Base-by-base conservation (phyloP, 1,140 invertebrate genomes). In the Harpegnathos saltator region DNA sequence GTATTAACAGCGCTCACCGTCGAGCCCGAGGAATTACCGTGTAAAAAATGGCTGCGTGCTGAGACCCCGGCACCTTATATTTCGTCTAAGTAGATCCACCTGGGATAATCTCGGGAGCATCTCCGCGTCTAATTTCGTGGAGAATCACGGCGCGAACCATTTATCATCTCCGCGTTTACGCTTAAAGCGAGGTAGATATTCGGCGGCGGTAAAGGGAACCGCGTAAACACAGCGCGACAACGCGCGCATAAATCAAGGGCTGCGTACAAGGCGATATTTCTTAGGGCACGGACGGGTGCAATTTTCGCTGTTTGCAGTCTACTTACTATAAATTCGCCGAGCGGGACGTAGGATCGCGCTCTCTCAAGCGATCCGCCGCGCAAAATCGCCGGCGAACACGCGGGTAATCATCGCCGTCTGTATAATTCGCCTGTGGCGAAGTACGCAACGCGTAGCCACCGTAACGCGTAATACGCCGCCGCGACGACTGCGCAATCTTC, bases 351-450 rank as follows among this genome's bases (percentile, higher is more conserved):
- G 80, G 69, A 86, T 77, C 85, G 58, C 52, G 59, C 66, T 83
- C n/a, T n/a, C n/a, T n/a, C 82, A 52, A 61, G 65, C 82, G 59
- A 73, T 73, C 59, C 1, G 52, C 48, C 59, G 66, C 59, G 65
- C 38, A 44, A 80, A 78, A 87, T 83, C 80, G 72, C 59, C 44
- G 44, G 54, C n/a, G 66, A 83, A 78, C 80, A 87, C 85, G 85
- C 85, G 68, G 82, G 72, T 87, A 75, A 80, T 80, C 75, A 80
- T 80, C 75, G 24, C 33, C 22, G 52, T 69, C 75, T 71, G 33
- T 48, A 71, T 80, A 80, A n/a, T n/a, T n/a, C n/a, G 15, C 75
- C 14, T 26, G 75, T 58, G 33, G 63, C 22, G 33, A 4, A 58
- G 24, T 69, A 80, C 52, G 11, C 59, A 56, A 68, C 17, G 1